phyloP scores from a whole-genome alignment of 2,888 invertebrate genomes.

The Sarcophaga variegata region DNA sequence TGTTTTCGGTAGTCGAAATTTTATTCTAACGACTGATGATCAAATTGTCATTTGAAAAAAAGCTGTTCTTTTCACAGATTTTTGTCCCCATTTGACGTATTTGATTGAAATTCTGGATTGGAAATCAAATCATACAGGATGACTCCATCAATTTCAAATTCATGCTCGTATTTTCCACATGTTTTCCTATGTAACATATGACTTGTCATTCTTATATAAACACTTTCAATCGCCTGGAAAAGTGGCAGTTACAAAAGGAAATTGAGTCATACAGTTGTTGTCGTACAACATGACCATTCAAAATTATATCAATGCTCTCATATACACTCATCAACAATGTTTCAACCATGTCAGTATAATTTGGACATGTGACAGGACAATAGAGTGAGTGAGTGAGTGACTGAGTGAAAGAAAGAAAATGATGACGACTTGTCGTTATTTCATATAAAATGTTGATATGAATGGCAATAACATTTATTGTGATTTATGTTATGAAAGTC shows the following conservation, averaged over 20 bases:
- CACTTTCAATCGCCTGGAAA: constrained; percentile 7
- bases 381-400: too few species aligned
- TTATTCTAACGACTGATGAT: too few species aligned
- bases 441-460: constrained; percentile 25
- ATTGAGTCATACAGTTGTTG: constrained; percentile 4
- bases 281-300: constrained; percentile 9
- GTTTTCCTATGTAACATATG: not conserved
- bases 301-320: not conserved
- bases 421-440: constrained; percentile 23
- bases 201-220: not conserved
- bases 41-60: too few species aligned
- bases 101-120: not conserved
- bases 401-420: constrained; percentile 1
- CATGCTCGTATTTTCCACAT: not conserved
- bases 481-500: constrained; percentile 55
- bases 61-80: not conserved
- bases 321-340: not conserved
- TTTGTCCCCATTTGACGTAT: not conserved
- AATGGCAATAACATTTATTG: constrained; percentile 43
- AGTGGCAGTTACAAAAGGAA: constrained; percentile 24
- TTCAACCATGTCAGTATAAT: constrained; percentile 10
- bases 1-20: too few species aligned
- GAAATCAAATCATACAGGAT: not conserved
- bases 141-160: not conserved
- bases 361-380: not conserved